Evolutionary conservation across 2,888 invertebrate genomes (phyloP), one percentile per base, ranked within the genome.

Genomic region (Agrochola lota): DNA sequence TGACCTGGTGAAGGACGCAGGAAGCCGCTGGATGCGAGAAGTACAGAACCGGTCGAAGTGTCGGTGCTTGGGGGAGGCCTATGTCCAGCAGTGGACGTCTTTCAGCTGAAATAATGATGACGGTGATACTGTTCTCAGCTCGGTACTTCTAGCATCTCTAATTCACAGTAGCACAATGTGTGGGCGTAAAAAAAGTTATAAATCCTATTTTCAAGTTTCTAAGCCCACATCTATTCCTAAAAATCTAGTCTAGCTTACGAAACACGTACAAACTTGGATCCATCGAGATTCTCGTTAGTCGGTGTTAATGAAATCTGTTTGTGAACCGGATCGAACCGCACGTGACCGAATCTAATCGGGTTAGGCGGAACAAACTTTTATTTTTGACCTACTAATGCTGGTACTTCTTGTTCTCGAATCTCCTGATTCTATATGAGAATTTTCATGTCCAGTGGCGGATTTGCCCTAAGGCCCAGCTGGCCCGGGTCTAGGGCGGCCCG

Each of bases 311-410:
- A 78, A 82, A 81, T 87, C 74, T 71, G 77, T 67, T 70, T 49
- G 75, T 35, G 75, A 71, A 70, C 70, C 46, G 30, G 66, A 80
- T 71, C 74, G 78, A 43, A 30, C 20, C 67, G 71, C 26, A 87
- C 88, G 89, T 88, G 89, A 85, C 77, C 62, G 74, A 66, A 60
- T 40, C 67, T 70, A 80, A 88, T 85, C 73, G 59, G 63, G 66
- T 85, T 83, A 74, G 43, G 26, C 26, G 62, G 71, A 79, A 81
- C 64, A 57, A 69, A 69, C 52, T 72, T 71, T 26, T 43, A 15
- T 46, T 75, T 74, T 68, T 12, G 30, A 73, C 12, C 43, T 46
- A 60, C 3, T 7, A 17, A n/a, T 63, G 12, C 7, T 23, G 8
- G 1, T 63, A n/a, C n/a, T 64, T n/a, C 3, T 46, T 49, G 7